A percentile compares a stretch with the other conserved stretches of the same genome.
These are phyloP conservation scores for Tychaedon coryphoeus DNA, from an alignment of 2,113 vertebrate genomes.

Conservation along the genomic window DNA sequence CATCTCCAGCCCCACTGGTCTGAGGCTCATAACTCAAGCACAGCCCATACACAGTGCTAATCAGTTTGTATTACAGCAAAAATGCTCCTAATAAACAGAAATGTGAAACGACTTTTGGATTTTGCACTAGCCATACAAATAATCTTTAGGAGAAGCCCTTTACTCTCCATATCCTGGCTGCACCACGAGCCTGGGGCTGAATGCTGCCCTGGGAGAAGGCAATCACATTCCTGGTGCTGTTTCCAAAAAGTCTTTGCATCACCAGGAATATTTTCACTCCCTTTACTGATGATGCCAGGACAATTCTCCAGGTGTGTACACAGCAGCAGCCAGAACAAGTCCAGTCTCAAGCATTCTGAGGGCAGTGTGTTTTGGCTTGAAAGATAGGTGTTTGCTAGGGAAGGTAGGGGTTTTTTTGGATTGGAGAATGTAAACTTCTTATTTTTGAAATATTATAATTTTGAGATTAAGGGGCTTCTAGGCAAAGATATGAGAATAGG, in stretches of 20 bases:
- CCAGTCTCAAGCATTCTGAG: accelerated
- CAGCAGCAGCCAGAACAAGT: neutral
- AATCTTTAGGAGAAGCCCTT: neutral
- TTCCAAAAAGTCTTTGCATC: neutral
- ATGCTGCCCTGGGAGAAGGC: neutral
- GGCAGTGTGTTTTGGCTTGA: neutral
- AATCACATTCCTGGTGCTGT: neutral
- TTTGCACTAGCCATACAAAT: neutral
- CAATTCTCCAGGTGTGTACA: accelerated
- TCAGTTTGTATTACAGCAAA: neutral
- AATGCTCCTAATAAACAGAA: neutral
- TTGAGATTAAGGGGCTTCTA: too few relatives aligned
- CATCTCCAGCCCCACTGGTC: neutral
- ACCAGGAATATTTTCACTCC: neutral
- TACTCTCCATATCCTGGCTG: accelerated
- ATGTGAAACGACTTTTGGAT: neutral
- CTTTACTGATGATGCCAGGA: neutral
- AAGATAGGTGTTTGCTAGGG: too few relatives aligned
- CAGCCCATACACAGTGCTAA: neutral
- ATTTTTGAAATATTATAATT: too few relatives aligned
- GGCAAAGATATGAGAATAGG: too few relatives aligned
- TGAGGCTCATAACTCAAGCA: neutral
- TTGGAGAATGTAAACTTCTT: too few relatives aligned
- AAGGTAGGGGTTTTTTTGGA: too few relatives aligned
- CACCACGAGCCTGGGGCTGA: neutral